Conservation (phyloP, 2,113 vertebrate genomes). For the Eupsittula cactorum region DNA sequence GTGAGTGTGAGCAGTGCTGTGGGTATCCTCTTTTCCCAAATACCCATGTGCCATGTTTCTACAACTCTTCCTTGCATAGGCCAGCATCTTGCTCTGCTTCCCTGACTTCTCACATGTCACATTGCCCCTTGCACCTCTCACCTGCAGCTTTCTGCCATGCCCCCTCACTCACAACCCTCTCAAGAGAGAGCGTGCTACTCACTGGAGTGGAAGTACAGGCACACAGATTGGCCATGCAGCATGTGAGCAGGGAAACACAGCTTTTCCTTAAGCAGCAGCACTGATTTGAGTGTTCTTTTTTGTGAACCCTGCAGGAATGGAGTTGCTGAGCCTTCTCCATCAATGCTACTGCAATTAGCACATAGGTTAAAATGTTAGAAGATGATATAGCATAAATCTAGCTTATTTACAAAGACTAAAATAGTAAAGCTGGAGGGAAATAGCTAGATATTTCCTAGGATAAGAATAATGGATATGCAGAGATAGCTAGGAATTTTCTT, state of each 20-base stretch:
- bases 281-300: background rate
- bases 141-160: background rate
- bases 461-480: background rate
- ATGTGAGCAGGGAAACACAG: background rate
- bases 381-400: background rate
- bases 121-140: background rate
- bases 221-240: fast-evolving
- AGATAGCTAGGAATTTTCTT: background rate
- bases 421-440: background rate
- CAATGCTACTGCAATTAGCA: background rate
- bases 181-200: background rate
- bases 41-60: background rate
- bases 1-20: background rate
- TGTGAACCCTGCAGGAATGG: background rate
- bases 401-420: background rate
- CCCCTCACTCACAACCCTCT: fast-evolving
- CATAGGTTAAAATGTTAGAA: background rate
- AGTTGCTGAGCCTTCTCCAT: background rate
- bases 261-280: background rate
- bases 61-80: background rate
- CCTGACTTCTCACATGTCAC: background rate
- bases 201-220: background rate
- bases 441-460: background rate
- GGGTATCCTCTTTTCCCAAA: background rate
- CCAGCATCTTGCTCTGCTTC: background rate